These are phyloP conservation scores for Luidia sarsii DNA, from an alignment of 53 echinoderm and acorn worm species.

Conservation along the genomic window DNA sequence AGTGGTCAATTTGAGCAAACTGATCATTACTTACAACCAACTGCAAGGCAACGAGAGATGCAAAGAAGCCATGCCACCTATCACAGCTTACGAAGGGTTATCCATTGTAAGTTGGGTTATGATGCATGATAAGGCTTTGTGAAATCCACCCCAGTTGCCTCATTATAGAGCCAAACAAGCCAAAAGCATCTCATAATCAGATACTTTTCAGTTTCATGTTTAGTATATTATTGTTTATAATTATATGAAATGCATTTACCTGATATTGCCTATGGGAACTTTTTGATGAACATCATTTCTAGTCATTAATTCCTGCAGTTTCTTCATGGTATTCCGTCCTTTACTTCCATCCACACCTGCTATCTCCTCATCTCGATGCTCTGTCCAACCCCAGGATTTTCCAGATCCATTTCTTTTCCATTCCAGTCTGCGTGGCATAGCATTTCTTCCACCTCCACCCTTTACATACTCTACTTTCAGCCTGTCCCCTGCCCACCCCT, in stretches of 20 bases:
- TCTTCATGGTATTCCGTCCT: constrained; percentile 19
- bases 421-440: constrained; percentile 59
- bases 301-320: constrained; percentile 38
- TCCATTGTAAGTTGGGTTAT: too few species aligned
- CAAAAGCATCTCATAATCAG: too few species aligned
- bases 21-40: too few species aligned
- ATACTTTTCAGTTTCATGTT: too few species aligned
- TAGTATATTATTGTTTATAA: not conserved
- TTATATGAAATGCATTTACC: constrained; percentile 22
- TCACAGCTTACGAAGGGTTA: too few species aligned
- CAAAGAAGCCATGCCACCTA: too few species aligned
- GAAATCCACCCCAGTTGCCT: too few species aligned
- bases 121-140: too few species aligned
- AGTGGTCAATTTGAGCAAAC: too few species aligned
- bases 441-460: constrained; percentile 21
- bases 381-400: constrained; percentile 14
- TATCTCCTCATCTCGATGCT: not conserved
- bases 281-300: constrained; percentile 44
- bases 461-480: not conserved
- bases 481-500: not conserved
- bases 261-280: constrained; percentile 38
- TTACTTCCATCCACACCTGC: not conserved
- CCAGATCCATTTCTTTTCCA: constrained; percentile 44
- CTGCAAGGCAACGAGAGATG: too few species aligned
- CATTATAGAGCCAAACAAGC: too few species aligned